Conservation (phyloP, 1,140 invertebrate genomes). For the Rhyacophila brunnea region DNA sequence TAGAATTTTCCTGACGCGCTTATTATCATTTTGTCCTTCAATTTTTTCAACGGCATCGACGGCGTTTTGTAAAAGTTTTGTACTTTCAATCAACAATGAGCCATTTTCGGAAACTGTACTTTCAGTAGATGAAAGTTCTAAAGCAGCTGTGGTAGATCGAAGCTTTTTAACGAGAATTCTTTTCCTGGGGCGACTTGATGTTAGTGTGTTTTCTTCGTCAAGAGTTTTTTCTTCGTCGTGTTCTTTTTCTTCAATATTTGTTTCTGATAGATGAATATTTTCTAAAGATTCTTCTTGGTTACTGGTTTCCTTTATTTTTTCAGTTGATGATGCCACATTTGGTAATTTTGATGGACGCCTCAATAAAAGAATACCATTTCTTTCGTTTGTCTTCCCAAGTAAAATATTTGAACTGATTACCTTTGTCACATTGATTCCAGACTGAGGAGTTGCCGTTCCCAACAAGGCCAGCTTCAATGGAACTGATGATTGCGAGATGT, state of each 20-base stretch:
- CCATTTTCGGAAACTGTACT: conserved; percentile 40
- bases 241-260: conserved; percentile 56
- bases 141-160: conserved; percentile 35
- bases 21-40: conserved; percentile 35
- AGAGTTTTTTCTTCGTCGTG: conserved; percentile 36
- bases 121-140: conserved; percentile 35
- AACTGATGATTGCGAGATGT: background rate
- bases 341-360: conserved; percentile 24
- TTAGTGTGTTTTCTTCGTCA: conserved; percentile 31
- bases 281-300: conserved; percentile 50
- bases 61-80: conserved; percentile 5
- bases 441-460: background rate
- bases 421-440: conserved; percentile 30
- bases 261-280: conserved; percentile 58
- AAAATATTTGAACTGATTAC: conserved; percentile 32
- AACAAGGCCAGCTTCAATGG: background rate
- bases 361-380: conserved; percentile 28
- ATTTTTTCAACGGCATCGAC: background rate
- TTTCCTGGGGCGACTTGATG: conserved; percentile 37
- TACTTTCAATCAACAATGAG: conserved; percentile 32
- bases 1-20: conserved; percentile 38
- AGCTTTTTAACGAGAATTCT: conserved; percentile 41
- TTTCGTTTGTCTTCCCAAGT: conserved; percentile 29
- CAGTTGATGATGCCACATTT: background rate
- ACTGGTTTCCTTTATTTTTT: conserved; percentile 3